phyloP scores from a whole-genome alignment of 2,797 vertebrate genomes.

The Crenichthys baileyi region DNA sequence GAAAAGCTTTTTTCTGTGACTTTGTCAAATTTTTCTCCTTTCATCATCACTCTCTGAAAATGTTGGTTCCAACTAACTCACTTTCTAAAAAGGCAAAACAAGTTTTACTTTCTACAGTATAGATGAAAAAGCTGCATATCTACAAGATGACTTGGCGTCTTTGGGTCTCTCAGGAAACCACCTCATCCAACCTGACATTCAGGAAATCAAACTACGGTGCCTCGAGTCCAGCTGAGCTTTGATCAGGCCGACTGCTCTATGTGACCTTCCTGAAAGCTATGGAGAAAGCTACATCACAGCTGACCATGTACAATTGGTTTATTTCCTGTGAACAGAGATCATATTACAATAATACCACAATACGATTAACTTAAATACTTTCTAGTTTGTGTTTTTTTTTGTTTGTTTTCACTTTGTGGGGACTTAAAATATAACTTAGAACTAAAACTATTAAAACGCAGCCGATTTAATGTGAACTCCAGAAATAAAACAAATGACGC shows the following conservation, averaged over 20 bases:
- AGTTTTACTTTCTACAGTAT: neutral
- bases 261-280: neutral
- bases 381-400: neutral
- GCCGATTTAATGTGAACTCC: neutral
- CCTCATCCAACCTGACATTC: neutral
- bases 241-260: neutral
- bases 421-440: no score
- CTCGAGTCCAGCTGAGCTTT: slow-evolving; percentile 7
- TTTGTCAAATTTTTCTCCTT: slow-evolving; percentile 4
- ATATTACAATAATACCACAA: neutral
- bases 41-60: slow-evolving; percentile 19
- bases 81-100: neutral
- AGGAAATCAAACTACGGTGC: neutral
- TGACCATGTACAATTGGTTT: neutral
- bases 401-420: neutral
- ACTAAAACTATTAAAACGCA: neutral
- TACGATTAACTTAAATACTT: neutral
- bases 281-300: neutral
- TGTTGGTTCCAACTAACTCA: neutral
- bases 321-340: neutral
- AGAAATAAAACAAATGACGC: neutral
- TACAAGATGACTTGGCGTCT: slow-evolving; percentile 4
- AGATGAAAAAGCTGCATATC: slow-evolving; percentile 6
- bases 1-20: slow-evolving; percentile 1
- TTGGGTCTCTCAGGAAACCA: neutral